phyloP scores from a whole-genome alignment of 1,140 invertebrate genomes.

The Eupeodes corollae region DNA sequence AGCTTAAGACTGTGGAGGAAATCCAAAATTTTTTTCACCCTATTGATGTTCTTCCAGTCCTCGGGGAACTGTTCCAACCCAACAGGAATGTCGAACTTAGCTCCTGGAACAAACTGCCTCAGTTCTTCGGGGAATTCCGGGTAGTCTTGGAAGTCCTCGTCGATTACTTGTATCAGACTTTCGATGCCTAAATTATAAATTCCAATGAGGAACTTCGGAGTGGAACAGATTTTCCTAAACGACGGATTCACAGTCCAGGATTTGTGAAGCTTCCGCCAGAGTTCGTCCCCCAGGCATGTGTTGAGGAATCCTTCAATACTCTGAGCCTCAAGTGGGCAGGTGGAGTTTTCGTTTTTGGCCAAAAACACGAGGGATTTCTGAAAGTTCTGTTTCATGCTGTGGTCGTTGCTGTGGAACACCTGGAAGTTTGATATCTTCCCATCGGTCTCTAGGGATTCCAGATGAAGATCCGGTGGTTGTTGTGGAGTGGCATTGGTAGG shows the following conservation, averaged over 20 bases:
- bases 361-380: slow-evolving; percentile 15
- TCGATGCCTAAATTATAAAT: slow-evolving; percentile 54
- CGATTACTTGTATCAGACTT: slow-evolving; percentile 47
- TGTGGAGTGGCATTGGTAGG: slow-evolving; percentile 7
- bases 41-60: slow-evolving; percentile 37
- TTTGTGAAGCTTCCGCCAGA: slow-evolving; percentile 49
- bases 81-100: slow-evolving; percentile 34
- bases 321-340: slow-evolving; percentile 11
- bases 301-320: slow-evolving; percentile 14
- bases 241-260: slow-evolving; percentile 39
- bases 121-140: slow-evolving; percentile 44
- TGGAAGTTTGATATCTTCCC: slow-evolving; percentile 30
- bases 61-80: slow-evolving; percentile 44
- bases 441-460: slow-evolving; percentile 27
- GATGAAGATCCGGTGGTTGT: neutral
- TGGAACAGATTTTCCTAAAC: slow-evolving; percentile 39
- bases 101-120: slow-evolving; percentile 34
- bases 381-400: slow-evolving; percentile 11
- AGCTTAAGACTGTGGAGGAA: slow-evolving; percentile 19
- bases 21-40: slow-evolving; percentile 4
- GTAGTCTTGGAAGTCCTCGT: slow-evolving; percentile 41
- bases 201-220: slow-evolving; percentile 46
- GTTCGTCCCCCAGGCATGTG: slow-evolving; percentile 40
- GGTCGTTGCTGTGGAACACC: neutral
- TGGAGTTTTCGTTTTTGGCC: slow-evolving; percentile 1